A percentile compares a stretch with the other conserved stretches of the same genome.
Conservation (phyloP, 1,140 invertebrate genomes). For the Brachionus angularis region DNA sequence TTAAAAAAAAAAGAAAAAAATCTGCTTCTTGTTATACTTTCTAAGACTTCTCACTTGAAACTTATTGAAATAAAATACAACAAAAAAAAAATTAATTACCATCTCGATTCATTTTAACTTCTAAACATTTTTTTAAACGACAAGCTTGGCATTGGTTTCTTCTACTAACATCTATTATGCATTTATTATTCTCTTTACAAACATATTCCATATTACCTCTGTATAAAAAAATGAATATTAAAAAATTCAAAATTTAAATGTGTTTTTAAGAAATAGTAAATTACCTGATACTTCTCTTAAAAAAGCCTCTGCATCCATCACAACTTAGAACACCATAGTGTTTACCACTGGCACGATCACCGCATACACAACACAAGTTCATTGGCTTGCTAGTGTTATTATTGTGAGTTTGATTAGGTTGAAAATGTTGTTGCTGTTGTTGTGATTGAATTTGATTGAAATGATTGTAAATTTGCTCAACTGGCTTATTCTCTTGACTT, state of each 20-base stretch:
- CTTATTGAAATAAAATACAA: conserved; percentile 9
- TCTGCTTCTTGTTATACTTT: neutral
- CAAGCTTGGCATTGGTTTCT: conserved; percentile 92
- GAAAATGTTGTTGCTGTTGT: too few relatives aligned
- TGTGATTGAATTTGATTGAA: too few relatives aligned
- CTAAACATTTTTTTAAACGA: conserved; percentile 81
- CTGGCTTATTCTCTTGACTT: conserved; percentile 11
- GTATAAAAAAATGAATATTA: conserved; percentile 42
- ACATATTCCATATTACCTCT: conserved; percentile 79
- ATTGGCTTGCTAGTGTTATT: conserved; percentile 1
- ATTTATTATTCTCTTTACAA: conserved; percentile 82
- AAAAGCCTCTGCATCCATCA: conserved; percentile 75
- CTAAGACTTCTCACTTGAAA: neutral
- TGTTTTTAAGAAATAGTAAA: too few relatives aligned
- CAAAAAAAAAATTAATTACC: conserved; percentile 63
- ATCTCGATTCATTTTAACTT: conserved; percentile 89
- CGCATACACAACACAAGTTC: conserved; percentile 55
- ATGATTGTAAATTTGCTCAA: neutral
- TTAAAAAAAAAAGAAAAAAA: conserved; percentile 6
- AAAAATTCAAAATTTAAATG: neutral
- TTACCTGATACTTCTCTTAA: conserved; percentile 77
- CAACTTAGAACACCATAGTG: conserved; percentile 59
- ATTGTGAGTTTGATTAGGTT: neutral
- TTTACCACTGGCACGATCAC: conserved; percentile 57
- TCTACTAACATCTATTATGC: conserved; percentile 82